Evolutionary conservation across 2,113 vertebrate genomes (phyloP).

Genomic region (Conger conger): DNA sequence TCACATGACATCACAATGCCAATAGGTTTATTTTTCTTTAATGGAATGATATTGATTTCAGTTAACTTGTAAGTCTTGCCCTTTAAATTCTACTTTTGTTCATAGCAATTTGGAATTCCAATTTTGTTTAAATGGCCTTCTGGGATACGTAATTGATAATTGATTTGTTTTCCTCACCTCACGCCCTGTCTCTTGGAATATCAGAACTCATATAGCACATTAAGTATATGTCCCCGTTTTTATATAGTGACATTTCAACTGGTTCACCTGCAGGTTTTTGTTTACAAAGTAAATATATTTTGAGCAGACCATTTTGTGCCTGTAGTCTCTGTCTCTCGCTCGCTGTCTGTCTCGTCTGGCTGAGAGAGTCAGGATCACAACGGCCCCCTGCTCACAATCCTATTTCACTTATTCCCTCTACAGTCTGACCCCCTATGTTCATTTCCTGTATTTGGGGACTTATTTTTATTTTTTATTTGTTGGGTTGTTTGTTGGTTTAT

Average conservation of each 20-base stretch:
- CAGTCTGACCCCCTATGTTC: slow-evolving; percentile 7
- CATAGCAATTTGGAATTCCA: neutral
- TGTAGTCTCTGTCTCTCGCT: neutral
- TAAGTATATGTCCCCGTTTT: neutral
- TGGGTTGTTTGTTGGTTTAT: slow-evolving; percentile 60
- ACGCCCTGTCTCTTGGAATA: neutral
- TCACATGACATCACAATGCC: no score
- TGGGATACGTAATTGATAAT: neutral
- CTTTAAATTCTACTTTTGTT: neutral
- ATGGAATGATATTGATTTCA: no score
- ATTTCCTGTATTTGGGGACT: slow-evolving; percentile 3
- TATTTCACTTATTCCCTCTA: neutral
- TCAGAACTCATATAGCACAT: no score
- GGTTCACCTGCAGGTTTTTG: neutral
- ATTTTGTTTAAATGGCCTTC: neutral
- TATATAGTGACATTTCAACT: neutral
- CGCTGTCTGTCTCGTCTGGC: neutral
- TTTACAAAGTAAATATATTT: neutral
- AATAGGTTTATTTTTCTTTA: no score
- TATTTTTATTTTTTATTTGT: slow-evolving; percentile 14
- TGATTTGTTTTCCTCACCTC: neutral
- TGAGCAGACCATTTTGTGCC: neutral
- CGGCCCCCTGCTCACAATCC: neutral
- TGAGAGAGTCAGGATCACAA: neutral
- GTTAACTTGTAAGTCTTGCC: neutral